Conservation (phyloP, 2,113 vertebrate genomes). For the Scartelaos histophorus region DNA sequence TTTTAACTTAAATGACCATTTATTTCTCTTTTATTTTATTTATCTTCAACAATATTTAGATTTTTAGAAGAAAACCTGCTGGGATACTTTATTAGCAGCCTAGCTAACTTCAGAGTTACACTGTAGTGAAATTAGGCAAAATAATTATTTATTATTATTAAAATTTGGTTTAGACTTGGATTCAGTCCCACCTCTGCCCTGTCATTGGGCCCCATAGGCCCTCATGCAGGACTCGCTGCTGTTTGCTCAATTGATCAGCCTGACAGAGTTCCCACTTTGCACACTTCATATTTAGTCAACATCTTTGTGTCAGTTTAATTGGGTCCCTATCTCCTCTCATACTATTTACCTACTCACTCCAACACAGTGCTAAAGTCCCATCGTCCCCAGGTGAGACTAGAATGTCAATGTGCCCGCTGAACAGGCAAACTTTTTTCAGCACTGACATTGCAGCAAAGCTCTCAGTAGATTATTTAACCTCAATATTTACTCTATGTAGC, state of each 20-base stretch:
- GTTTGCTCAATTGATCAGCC: slow-evolving; percentile 75
- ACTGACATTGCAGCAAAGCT: slow-evolving; percentile 13
- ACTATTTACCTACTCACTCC: slow-evolving; percentile 68
- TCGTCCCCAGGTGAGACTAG: slow-evolving; percentile 53
- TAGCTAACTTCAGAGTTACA: background rate
- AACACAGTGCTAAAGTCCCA: slow-evolving; percentile 48
- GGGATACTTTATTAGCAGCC: background rate
- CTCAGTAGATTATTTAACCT: background rate
- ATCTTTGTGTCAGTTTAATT: slow-evolving; percentile 71
- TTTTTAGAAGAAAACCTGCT: too few species aligned
- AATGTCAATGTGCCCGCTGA: slow-evolving; percentile 47
- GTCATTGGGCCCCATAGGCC: slow-evolving; percentile 12
- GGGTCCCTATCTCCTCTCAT: slow-evolving; percentile 63
- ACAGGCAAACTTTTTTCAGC: slow-evolving; percentile 11
- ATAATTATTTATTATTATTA: background rate
- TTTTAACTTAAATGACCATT: too few species aligned
- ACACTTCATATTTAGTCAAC: slow-evolving; percentile 59
- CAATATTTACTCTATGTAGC: background rate
- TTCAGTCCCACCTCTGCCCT: background rate
- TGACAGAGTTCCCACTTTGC: slow-evolving; percentile 55
- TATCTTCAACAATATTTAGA: too few species aligned
- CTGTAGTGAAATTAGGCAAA: background rate
- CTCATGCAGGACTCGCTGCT: slow-evolving; percentile 42
- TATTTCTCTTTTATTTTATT: too few species aligned
- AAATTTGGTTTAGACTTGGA: background rate